Evolutionary conservation across 2,113 vertebrate species (phyloP).

Genomic region (Chaenocephalus aceratus): DNA sequence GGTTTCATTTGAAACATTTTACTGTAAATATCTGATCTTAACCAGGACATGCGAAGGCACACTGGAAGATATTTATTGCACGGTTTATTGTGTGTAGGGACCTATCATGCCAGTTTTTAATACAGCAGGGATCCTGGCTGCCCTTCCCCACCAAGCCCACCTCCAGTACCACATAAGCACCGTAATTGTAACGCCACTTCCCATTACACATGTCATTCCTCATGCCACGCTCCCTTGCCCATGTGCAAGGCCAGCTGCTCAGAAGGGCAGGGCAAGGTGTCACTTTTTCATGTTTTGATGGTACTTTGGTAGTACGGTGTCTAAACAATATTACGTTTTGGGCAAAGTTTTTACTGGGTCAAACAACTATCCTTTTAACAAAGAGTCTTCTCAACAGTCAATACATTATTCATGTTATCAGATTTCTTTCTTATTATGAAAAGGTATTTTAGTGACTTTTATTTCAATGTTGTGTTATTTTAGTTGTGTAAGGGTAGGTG

Average conservation of each 20-base stretch:
- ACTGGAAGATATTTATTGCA: neutral
- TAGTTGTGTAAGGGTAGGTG: neutral
- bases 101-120: conserved; percentile 13
- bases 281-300: conserved; percentile 9
- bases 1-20: neutral
- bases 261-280: conserved; percentile 51
- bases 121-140: conserved; percentile 31
- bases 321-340: conserved; percentile 19
- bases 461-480: neutral
- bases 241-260: conserved; percentile 74
- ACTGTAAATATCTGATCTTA: neutral
- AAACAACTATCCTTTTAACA: neutral
- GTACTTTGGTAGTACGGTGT: conserved; percentile 9
- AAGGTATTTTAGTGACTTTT: neutral
- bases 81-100: conserved; percentile 12
- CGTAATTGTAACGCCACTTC: conserved; percentile 81
- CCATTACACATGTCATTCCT: conserved; percentile 79
- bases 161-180: conserved; percentile 65
- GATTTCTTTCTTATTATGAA: neutral
- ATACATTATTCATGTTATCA: neutral
- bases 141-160: conserved; percentile 56
- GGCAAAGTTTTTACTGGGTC: neutral
- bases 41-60: neutral
- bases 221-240: conserved; percentile 71
- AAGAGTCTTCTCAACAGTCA: neutral